Base-by-base conservation (phyloP, 2,797 vertebrate genomes). In the Petrocephalus sullivani region DNA sequence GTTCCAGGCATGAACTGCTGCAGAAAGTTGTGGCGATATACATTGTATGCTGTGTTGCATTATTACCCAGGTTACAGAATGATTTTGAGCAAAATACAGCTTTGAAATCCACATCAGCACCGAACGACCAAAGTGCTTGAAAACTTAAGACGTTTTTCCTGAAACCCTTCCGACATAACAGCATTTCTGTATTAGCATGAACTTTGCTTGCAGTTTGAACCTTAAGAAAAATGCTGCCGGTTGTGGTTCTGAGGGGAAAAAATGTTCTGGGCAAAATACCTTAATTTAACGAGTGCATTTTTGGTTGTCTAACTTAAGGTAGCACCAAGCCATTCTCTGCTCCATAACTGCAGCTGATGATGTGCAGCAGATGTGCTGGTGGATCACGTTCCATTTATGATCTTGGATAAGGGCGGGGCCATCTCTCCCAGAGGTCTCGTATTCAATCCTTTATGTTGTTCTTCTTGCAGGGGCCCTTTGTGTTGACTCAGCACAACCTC, bases 201-300 rank as follows among this genome's bases (percentile, higher is more conserved):
- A 81, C 75, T 49, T 81, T 81, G 75, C 75, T 81, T 81, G 75
- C 75, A 21, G 41, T 81, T 81, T 81, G 75, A 81, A 81, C 37
- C 75, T 46, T 49, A 49, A 37, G 16, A 49, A 81, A 81, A 81
- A 81, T 49, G 41, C 75, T 81, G 46, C 33, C 75, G 41, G 37
- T 46, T 81, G 75, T 81, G 75, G 75, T 81, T 81, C 75, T 81
- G 75, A 54, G 82, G 82, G 41, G 23, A 41, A 86, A 58, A 58
- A 58, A 86, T 46, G 84, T 86, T 60, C 28, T 28, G 28, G 54
- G 23, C 33, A 57, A 86, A 58, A 86, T 86, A 33, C 53, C 84
- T 86, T 37, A 86, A 86, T 86, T 86, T 86, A 57, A 53, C 84
- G 14, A 41, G 54, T 86, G 56, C 56, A 37, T 58, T 58, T 53